Conservation (phyloP, 2,797 vertebrate genomes). For the Smutsia gigantea region DNA sequence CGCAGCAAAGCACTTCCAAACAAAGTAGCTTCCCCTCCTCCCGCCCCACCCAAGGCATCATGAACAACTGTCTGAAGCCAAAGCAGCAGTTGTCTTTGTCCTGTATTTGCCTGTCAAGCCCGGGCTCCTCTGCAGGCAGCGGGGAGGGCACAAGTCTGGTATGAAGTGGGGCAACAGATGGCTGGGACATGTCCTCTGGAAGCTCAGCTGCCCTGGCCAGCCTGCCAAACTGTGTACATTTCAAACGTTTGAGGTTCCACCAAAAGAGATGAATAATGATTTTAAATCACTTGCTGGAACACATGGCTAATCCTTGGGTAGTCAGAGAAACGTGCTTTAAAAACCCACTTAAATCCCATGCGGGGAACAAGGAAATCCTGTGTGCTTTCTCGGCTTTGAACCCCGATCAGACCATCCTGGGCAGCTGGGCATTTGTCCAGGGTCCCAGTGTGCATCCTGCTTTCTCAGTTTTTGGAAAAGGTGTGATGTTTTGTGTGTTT, state of each 20-base stretch:
- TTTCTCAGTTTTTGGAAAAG: constrained; percentile 11
- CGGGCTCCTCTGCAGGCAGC: background rate
- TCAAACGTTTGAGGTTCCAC: constrained; percentile 69
- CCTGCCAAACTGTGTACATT: constrained; percentile 72
- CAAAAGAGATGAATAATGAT: constrained; percentile 65
- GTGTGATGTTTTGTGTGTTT: background rate
- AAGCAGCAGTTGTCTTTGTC: constrained; percentile 63
- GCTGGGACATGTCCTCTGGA: constrained; percentile 43
- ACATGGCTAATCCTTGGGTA: constrained; percentile 73
- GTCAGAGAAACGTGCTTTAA: constrained; percentile 39
- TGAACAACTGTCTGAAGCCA: constrained; percentile 53
- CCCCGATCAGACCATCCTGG: background rate
- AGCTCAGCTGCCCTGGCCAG: constrained; percentile 69
- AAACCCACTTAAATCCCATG: constrained; percentile 4
- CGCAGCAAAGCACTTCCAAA: background rate
- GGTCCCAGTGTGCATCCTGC: background rate
- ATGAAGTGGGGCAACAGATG: constrained; percentile 72
- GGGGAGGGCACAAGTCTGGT: constrained; percentile 53
- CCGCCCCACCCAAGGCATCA: background rate
- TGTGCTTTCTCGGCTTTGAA: background rate
- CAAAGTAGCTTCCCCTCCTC: background rate
- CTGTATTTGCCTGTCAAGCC: constrained; percentile 31
- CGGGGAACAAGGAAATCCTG: background rate
- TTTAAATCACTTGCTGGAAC: constrained; percentile 70
- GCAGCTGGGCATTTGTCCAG: background rate